Base-by-base conservation (phyloP, 2,797 vertebrate genomes). In the Helicolenus hilgendorfi region DNA sequence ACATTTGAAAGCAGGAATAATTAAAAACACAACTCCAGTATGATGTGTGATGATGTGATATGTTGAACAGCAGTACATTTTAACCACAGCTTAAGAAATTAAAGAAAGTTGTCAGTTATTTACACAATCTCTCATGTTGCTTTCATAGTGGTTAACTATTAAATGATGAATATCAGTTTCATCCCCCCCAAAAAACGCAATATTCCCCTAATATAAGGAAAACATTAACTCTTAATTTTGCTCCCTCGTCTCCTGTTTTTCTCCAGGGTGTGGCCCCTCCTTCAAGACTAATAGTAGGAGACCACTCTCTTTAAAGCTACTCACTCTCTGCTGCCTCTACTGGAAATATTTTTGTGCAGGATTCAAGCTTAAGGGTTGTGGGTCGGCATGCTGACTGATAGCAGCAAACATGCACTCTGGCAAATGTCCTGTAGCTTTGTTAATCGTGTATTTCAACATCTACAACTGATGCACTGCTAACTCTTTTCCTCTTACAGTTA, bases 231-330 rank as follows among this genome's bases (percentile, higher is more conserved):
- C 15, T 13, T 88, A 84, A 90, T 77, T 35, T 63, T 79, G 26
- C 49, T 87, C 69, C 90, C 70, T 86, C 83, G 75, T 96, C 79
- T 95, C 80, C 65, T 92, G 56, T 91, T 83, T 94, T 58, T 89
- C 91, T 96, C 85, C 93, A 97, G 97, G 96, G 92, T 92, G 95
- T 98, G 97, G 97, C 97, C 94, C 97, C 97, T 96, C 97, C 97
- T 96, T 98, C 98, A 95, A 98, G 98, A 96, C 98, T 98, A 98
- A 98, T 98, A 98, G 98, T 99, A 98, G 98, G 98, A 98, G 97
- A 97, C 97, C 97, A 97, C 93, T 98, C 89, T 98, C 96, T 98
- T 97, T 98, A 97, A 97, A 96, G 94, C 96, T 97, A 94, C 97
- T 91, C 91, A 81, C 87, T 96, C 79, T 71, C 96, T 97, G 94